Evolutionary conservation across 2,888 invertebrate species (phyloP).

Genomic region (Idaea aversata): DNA sequence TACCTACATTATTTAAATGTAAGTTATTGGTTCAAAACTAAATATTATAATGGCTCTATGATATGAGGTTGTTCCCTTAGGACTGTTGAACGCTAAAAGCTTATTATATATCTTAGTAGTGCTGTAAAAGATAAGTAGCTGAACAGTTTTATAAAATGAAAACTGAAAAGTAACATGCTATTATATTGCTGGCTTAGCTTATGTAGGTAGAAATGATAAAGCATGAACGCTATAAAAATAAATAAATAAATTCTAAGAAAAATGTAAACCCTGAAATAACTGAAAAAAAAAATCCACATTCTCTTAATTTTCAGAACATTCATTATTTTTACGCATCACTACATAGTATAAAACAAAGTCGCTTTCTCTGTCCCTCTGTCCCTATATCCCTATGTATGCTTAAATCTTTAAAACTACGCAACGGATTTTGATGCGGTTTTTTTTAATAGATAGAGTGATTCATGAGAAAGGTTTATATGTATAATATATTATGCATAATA

Average conservation of each 20-base stretch:
- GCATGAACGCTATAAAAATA: background rate
- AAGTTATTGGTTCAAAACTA: background rate
- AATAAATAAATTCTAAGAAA: background rate
- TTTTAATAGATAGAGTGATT: too few relatives aligned
- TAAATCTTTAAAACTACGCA: too few relatives aligned
- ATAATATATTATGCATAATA: too few relatives aligned
- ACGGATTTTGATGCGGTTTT: too few relatives aligned
- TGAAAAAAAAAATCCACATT: too few relatives aligned
- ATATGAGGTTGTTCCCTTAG: background rate
- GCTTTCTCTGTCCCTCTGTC: too few relatives aligned
- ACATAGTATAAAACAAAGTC: too few relatives aligned
- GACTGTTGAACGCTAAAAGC: background rate
- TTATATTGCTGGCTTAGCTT: background rate
- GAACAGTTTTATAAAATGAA: background rate
- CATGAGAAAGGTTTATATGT: too few relatives aligned
- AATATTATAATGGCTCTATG: background rate
- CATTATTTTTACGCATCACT: background rate
- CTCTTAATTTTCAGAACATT: background rate
- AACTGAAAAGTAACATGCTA: background rate
- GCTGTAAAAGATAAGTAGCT: background rate
- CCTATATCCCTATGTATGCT: too few relatives aligned
- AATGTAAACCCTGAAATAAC: background rate
- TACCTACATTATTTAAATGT: background rate
- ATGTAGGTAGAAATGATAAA: background rate
- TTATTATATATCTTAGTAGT: background rate